These are phyloP conservation scores for Acrobasis consociella DNA, from an alignment of 2,888 invertebrate species.

Conservation along the genomic window DNA sequence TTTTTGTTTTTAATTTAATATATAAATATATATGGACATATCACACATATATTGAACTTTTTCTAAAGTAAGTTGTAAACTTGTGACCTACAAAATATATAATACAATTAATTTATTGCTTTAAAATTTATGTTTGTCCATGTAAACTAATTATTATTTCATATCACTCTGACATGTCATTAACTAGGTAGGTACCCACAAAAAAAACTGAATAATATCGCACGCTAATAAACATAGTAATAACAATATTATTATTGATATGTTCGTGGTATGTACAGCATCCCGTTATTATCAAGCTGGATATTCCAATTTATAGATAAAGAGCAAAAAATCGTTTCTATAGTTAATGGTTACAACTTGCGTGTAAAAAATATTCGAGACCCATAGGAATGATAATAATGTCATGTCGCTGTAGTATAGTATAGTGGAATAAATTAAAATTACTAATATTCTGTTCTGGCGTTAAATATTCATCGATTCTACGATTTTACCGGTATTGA, in stretches of 20 bases:
- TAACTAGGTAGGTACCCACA: not conserved
- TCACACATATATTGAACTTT: too few relatives aligned
- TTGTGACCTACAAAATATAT: too few relatives aligned
- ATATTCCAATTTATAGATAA: constrained; percentile 20
- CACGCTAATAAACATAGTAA: not conserved
- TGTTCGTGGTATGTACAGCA: constrained; percentile 10
- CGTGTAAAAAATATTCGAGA: constrained; percentile 12
- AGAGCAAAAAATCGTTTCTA: constrained; percentile 14
- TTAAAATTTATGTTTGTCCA: not conserved
- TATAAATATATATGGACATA: too few relatives aligned
- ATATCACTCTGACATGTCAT: not conserved
- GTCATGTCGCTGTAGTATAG: not conserved
- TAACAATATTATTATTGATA: constrained; percentile 16
- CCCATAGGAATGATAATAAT: constrained; percentile 6
- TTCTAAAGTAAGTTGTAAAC: too few relatives aligned
- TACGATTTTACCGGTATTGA: constrained; percentile 17
- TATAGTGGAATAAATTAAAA: constrained; percentile 12
- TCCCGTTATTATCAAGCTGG: constrained; percentile 23
- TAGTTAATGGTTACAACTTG: constrained; percentile 4
- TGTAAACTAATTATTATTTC: not conserved
- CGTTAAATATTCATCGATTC: constrained; percentile 20
- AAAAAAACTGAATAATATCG: constrained; percentile 4
- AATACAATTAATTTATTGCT: too few relatives aligned
- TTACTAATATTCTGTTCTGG: constrained; percentile 6
- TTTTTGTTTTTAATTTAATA: too few relatives aligned